A percentile compares a stretch with the other conserved stretches of the same genome.
Conservation (phyloP, 2,888 invertebrate species). For the Tolmerus cingulatus region DNA sequence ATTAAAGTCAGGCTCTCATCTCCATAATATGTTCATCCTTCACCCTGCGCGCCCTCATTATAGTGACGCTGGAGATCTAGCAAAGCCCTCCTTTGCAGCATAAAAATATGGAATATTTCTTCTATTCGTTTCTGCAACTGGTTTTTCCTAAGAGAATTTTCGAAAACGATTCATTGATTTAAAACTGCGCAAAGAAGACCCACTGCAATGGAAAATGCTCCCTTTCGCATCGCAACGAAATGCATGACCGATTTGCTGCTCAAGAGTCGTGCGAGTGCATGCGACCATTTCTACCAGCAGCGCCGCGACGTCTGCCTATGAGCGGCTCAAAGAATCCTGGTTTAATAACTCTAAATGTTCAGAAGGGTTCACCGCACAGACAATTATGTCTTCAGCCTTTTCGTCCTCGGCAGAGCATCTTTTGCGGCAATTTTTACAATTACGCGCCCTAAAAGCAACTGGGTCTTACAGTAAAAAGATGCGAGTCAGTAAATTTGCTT, state of each 20-base stretch:
- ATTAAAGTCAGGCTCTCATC: background rate
- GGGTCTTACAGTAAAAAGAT: background rate
- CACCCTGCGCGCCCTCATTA: background rate
- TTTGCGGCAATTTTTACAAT: background rate
- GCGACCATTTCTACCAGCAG: background rate
- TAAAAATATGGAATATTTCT: background rate
- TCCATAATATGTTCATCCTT: background rate
- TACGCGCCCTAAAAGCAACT: background rate
- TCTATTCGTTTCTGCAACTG: background rate
- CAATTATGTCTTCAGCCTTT: background rate
- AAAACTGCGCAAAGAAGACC: background rate
- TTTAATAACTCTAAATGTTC: background rate
- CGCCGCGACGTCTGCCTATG: background rate
- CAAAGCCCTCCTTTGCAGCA: background rate
- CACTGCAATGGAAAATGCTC: background rate
- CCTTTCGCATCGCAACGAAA: background rate
- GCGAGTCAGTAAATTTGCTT: background rate
- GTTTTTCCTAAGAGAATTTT: background rate
- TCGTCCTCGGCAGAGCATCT: background rate
- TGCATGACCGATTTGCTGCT: background rate
- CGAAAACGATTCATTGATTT: background rate
- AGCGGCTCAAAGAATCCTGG: background rate
- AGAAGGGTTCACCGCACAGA: background rate
- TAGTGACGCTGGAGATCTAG: background rate
- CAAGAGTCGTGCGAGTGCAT: background rate